phyloP scores from a whole-genome alignment of 1,140 invertebrate species.

The Aphelinus atriplicis region DNA sequence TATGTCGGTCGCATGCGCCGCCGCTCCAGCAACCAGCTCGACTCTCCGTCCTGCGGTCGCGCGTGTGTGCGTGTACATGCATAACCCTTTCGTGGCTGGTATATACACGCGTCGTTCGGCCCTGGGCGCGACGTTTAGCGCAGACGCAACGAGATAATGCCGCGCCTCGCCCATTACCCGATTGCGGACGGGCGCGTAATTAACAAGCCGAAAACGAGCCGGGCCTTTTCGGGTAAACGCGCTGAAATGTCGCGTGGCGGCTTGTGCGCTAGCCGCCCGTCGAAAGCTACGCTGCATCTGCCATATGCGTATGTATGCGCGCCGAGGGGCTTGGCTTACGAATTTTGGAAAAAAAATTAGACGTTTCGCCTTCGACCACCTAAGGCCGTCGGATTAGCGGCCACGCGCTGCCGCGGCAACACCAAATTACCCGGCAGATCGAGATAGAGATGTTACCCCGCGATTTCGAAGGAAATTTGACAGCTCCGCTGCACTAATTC shows the following conservation, averaged over 20 bases:
- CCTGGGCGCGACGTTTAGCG: too few species aligned
- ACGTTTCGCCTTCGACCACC: slow-evolving; percentile 10
- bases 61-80: not conserved
- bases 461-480: slow-evolving; percentile 7
- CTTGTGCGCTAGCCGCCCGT: not conserved
- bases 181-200: too few species aligned
- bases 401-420: slow-evolving; percentile 10
- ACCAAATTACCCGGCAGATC: not conserved
- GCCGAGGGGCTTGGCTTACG: not conserved
- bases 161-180: too few species aligned
- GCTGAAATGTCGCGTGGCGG: not conserved
- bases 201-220: too few species aligned
- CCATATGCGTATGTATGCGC: slow-evolving; percentile 13
- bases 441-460: not conserved
- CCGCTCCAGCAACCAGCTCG: slow-evolving; percentile 1
- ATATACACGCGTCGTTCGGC: too few species aligned
- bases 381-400: slow-evolving; percentile 15
- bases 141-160: too few species aligned
- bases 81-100: too few species aligned
- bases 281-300: slow-evolving; percentile 22
- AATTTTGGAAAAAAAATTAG: slow-evolving; percentile 32
- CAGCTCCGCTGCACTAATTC: not conserved
- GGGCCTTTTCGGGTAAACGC: too few species aligned
- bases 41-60: slow-evolving; percentile 2
- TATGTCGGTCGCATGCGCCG: not conserved